phyloP scores from a whole-genome alignment of 2,797 vertebrate genomes.

The Pipistrellus kuhlii region DNA sequence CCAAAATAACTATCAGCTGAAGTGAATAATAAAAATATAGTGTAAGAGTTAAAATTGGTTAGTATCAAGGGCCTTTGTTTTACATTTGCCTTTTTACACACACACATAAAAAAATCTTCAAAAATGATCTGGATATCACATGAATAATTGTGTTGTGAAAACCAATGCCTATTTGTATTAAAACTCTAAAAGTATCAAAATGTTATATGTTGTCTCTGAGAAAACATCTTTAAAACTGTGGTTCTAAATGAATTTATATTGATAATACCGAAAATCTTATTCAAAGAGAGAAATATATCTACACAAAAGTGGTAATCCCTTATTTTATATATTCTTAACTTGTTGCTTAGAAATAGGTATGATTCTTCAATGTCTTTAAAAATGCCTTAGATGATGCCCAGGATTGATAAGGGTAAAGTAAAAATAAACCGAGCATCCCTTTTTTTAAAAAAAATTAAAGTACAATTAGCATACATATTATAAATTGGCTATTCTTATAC shows the following conservation, averaged over 20 bases:
- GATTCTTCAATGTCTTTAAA: not conserved
- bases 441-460: not conserved
- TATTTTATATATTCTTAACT: not conserved
- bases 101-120: not conserved
- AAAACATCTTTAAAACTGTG: not conserved
- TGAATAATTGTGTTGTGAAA: not conserved
- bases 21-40: not conserved
- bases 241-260: constrained; percentile 7
- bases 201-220: not conserved
- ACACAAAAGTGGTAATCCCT: not conserved
- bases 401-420: not conserved
- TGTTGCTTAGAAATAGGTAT: not conserved
- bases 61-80: not conserved
- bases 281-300: not conserved
- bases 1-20: not conserved
- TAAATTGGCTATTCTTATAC: not conserved
- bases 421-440: not conserved
- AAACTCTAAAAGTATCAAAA: not conserved
- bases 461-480: not conserved
- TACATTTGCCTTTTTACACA: not conserved
- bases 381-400: not conserved
- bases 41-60: not conserved
- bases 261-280: not conserved
- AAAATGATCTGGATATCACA: not conserved
- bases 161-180: not conserved